Evolutionary conservation across 1,140 invertebrate species (phyloP), one percentile per base, ranked within the genome.

Genomic region (Scaptomyza hsui): DNA sequence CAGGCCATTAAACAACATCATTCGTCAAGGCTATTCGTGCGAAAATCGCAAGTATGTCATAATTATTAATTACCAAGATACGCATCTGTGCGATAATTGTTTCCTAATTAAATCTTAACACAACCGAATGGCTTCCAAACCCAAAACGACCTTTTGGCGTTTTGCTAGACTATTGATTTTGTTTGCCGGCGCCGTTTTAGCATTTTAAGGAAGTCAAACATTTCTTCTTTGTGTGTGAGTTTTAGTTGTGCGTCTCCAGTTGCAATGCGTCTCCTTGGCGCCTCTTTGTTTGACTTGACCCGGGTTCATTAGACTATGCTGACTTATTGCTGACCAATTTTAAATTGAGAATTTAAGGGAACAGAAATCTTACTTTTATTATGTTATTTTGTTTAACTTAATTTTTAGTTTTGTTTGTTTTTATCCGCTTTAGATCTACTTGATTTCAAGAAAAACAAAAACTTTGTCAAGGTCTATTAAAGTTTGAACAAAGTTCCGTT

Each of bases 151-250:
- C 39, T 48, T 67, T 74, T 78, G 10, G 5, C 5, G 39, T 52
- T 21, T 75, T 42, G 29, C 42, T 15, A 29, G 42, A 60, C 57
- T 73, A 83, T 83, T 15, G 80, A 83, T 83, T 83, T 83, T 85
- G 42, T 70, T 59, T 69, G 42, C 45, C 59, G 55, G 57, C 65
- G 72, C 67, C 75, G 63, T 39, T 12, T 61, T 61, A 41, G 35
- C 49, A 55, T 26, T 61, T 21, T 18, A 42, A 61, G 70, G 56
- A 72, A 68, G 52, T 65, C 24, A 24, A 24, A 15, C 18, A 18
- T 12, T 6, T 12, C 35, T 39, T 35, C 12, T n/a, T 35, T 29
- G 12, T 59, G 45, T 39, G 13, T 29, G 41, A 4, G 16, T 21
- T 45, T 18, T 18, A 7, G 35, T 35, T 60, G 41, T 19, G 65